Evolutionary conservation across 2,888 invertebrate genomes (phyloP), one percentile per base, ranked within the genome.

Genomic region (Cecidostiba fungosa): DNA sequence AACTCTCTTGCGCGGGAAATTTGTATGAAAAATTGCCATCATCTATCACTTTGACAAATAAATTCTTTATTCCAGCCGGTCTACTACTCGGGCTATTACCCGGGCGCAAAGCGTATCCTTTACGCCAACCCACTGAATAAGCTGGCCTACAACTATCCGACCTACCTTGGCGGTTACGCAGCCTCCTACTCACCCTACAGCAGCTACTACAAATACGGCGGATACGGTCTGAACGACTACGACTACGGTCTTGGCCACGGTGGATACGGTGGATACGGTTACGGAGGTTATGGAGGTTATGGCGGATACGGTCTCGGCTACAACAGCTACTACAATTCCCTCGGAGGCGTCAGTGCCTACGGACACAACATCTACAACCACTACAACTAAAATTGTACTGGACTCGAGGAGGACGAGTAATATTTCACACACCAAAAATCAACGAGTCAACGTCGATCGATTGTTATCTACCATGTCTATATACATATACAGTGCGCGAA

Each of bases 71-170:
- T 10, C 1, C 54, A 85, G 79, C 26, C 74, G n/a, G 39, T 73
- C 32, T 87, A 83, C 86, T 88, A 78, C 86, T 54, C 76, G 23
- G 36, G 23, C 39, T 80, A 74, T 54, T 84, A 85, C 47, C 59
- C 92, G 50, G 72, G 88, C 3, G 85, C 91, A 26, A 88, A 89
- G 14, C 91, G 91, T 82, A 85, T 92, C 66, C 90, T 88, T 0
- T 91, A 91, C 80, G 87, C 90, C 29, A 85, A 82, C n/a, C 83
- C 83, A 2, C 47, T 74, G 74, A 69, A 77, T 70, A 83, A 86
- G 43, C 47, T 87, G 26, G 87, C 87, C 77, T 89, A 90, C 50
- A 88, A 89, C 78, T 87, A 69, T 14, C 84, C 87, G 5, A 88
- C 88, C 39, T 90, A 89, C 82, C n/a, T 82, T 29, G 72, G 82